Base-by-base conservation (phyloP, 1,140 invertebrate species). In the Procambarus clarkii region DNA sequence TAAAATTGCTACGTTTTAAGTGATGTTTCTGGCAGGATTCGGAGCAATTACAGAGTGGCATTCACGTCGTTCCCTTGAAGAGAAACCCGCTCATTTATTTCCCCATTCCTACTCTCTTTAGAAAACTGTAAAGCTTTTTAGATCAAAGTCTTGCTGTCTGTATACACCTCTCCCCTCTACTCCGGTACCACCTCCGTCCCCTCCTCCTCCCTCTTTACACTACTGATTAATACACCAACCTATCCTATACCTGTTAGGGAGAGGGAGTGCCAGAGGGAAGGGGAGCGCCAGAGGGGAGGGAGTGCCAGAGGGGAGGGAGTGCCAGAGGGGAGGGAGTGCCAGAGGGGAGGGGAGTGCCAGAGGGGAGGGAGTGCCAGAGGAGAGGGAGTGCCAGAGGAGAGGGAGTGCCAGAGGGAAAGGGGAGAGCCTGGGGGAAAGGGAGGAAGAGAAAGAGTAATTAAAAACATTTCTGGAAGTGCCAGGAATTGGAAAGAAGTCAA, bases 111-210 rank as follows among this genome's bases (percentile, higher is more conserved):
- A 8, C 21, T 34, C 5, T 5, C n/a, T 74, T 34, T 74, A 34
- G n/a, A 74, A 74, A 74, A 24, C 21, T 74, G 69, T 74, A 34
- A 74, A 74, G 24, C 69, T 74, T 74, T 74, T 74, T 74, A 74
- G 69, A 74, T 74, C 69, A 74, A 74, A 74, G 69, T 74, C 69
- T n/a, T 18, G 60, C 60, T 54, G 50, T 54, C 5, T 58, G 7
- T 58, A 13, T 58, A 13, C 54, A 58, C 54, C 54, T 34, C 34
- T 34, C 34, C 34, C 34, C 34, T 34, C 34, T 34, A 34, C 34
- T 1, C 34, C 34, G 0, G 34, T 34, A 34, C 34, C 34, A 34
- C 11, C 50, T 54, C 11, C 50, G 0, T 54, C 50, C 11, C 11
- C 50, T 11, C 50, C 50, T 54, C 50, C 0, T 11, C 11, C 50